These are phyloP conservation scores for Drosophila persimilis DNA, from an alignment of 1,140 invertebrate species.

Conservation along the genomic window DNA sequence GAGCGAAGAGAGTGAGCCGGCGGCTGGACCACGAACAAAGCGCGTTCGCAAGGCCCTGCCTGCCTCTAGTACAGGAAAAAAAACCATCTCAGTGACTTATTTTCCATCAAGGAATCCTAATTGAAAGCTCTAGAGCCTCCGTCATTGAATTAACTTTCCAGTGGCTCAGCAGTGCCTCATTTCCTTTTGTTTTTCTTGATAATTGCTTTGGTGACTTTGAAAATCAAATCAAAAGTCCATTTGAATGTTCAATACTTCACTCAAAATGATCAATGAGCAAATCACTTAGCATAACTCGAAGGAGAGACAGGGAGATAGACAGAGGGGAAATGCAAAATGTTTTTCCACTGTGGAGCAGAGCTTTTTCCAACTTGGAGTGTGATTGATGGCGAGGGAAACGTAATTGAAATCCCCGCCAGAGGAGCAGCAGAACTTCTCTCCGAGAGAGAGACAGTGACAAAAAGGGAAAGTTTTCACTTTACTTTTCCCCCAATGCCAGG, in stretches of 20 bases:
- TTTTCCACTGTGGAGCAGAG: conserved; percentile 41
- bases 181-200: background rate
- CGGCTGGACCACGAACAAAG: too few species aligned
- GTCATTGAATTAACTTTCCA: too few species aligned
- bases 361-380: conserved; percentile 66
- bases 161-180: too few species aligned
- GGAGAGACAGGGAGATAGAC: conserved; percentile 1
- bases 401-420: conserved; percentile 69
- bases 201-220: too few species aligned
- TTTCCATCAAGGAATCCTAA: too few species aligned
- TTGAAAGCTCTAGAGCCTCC: too few species aligned
- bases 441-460: conserved; percentile 53
- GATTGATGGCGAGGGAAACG: conserved; percentile 67
- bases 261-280: conserved; percentile 42
- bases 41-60: too few species aligned
- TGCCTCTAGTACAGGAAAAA: too few species aligned
- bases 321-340: conserved; percentile 48
- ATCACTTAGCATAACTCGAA: conserved; percentile 31
- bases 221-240: conserved; percentile 38
- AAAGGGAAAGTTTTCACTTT: conserved; percentile 73
- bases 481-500: conserved; percentile 26
- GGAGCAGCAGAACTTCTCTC: background rate
- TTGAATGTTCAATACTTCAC: conserved; percentile 28
- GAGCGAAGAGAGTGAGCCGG: too few species aligned
- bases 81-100: too few species aligned